Base-by-base conservation (phyloP, 2,888 invertebrate species). In the Dusona sp. region DNA sequence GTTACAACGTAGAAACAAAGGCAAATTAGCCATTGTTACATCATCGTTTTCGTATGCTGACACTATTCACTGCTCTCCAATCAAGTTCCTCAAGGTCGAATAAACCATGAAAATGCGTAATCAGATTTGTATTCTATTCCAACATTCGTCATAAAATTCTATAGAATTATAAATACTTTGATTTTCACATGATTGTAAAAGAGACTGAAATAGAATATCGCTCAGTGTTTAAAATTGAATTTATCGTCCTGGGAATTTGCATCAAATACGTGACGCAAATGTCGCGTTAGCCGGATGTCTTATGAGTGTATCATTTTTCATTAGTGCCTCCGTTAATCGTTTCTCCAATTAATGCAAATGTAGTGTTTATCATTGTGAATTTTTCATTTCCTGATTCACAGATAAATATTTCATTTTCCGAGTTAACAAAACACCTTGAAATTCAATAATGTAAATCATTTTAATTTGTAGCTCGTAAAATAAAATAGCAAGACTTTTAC, bases 101-200 rank as follows among this genome's bases (percentile, higher is more conserved):
- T 1, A 9, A 73, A 51, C 51, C 72, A n/a, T 73, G 51, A 73
- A 73, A 73, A 22, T 13, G 33, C n/a, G 72, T 51, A 73, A 73
- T n/a, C n/a, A 54, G 45, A 11, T 70, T 72, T 54, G n/a, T 73
- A 54, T 45, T 70, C 16, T 19, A 48, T 29, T 25, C 6, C 6
- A 48, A 33, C 29, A 70, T 48, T 70, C 48, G 48, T 16, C 8
- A 9, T 22, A 6, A 38, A 70, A 33, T 33, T 8, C 48, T 48
- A 19, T 13, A 16, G 29, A 29, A 29, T 25, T 57, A 25, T 25
- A 11, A 8, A 70, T n/a, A 29, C 29, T n/a, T 48, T 19, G 48
- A 70, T 45, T 25, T 38, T 70, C 29, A 19, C 68, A 29, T 29
- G 45, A 45, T 25, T 11, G 29, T 19, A 16, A 25, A 38, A 45